Base-by-base conservation (phyloP, 2,888 invertebrate genomes). In the Thera britannica region DNA sequence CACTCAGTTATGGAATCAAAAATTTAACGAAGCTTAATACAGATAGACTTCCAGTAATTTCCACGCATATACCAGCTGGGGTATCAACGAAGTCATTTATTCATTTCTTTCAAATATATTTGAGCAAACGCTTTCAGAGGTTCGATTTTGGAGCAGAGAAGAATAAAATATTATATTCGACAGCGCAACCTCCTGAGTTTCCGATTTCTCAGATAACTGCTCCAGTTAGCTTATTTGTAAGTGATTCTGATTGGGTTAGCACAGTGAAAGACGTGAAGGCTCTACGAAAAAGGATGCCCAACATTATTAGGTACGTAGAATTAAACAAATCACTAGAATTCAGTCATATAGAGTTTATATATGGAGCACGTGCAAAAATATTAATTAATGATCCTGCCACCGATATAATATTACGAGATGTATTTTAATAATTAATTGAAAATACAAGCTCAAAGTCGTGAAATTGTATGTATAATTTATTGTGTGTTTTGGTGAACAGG, bases 271-370 rank as follows among this genome's bases (percentile, higher is more conserved):
- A 90, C 72, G 86, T 87, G 2, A 62, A 79, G 64, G 78, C 72
- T 67, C 78, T 92, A 34, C 77, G 66, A 71, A 75, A 69, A n/a
- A 77, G 72, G 58, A 75, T 93, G 11, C 85, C 85, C 12, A 88
- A 83, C 69, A 72, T 90, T 34, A 75, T 81, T 35, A 81, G 76
- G 34, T 79, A 78, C 71, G 74, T 84, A n/a, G 77, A 77, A 52
- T 81, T 88, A 2, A 86, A 90, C 65, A 79, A 79, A 73, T 82
- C 83, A 2, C 68, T 86, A 67, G 87, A 88, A 70, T 92, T 90
- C 70, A 87, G 88, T 23, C 92, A 92, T 75, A 81, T 92, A 41
- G 92, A 93, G 73, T 93, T 90, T 74, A 75, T 88, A 12, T 93
- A 89, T 68, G 92, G 92, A 11, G 74, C 83, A 66, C 77, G 90